Evolutionary conservation across 2,888 invertebrate species (phyloP), one percentile per base, ranked within the genome.

Genomic region (Aradus depressus): DNA sequence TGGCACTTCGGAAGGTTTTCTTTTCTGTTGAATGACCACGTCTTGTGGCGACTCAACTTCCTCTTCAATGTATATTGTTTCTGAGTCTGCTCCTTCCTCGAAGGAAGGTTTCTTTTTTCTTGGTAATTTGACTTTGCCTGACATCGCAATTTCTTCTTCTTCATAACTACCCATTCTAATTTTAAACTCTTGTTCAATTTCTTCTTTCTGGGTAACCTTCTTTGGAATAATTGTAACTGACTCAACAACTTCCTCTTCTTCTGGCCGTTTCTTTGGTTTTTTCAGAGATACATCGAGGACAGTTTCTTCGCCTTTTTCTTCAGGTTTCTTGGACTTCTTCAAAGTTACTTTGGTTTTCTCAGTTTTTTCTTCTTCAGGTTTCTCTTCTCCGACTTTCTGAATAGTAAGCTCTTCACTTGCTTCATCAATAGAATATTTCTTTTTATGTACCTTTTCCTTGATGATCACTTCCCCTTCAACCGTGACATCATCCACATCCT

Each of bases 111-210:
- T 78, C 50, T 75, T 78, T 62, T 81, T 84, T 22, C 66, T 61
- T 66, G 82, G 85, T 6, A 88, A 63, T 68, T 82, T 84, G 1
- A 88, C 80, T 68, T 84, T 87, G 51, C 85, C 84, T 2, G 84
- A 80, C 81, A 88, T 82, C 12, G 85, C 84, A 60, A 88, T 82
- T 69, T 88, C 86, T 72, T 88, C 88, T 69, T 87, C 88, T 34
- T 85, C 86, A 65, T 88, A 88, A 0, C 84, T 83, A 67, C 88
- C 84, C 54, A 88, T 69, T 8, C 84, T 82, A 59, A 89, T 87
- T 67, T 83, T 87, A 65, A 89, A 89, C 69, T 89, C 89, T 70
- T 89, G 89, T 64, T 89, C 88, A 8, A 89, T 84, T 62, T 87
- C 84, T 72, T 88, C 87, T 67, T 84, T 84, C 21, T 53, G 44